A percentile compares a stretch with the other conserved stretches of the same genome.
Evolutionary conservation across 1,140 invertebrate species (phyloP).

Genomic region (Thaumetopoea pityocampa): DNA sequence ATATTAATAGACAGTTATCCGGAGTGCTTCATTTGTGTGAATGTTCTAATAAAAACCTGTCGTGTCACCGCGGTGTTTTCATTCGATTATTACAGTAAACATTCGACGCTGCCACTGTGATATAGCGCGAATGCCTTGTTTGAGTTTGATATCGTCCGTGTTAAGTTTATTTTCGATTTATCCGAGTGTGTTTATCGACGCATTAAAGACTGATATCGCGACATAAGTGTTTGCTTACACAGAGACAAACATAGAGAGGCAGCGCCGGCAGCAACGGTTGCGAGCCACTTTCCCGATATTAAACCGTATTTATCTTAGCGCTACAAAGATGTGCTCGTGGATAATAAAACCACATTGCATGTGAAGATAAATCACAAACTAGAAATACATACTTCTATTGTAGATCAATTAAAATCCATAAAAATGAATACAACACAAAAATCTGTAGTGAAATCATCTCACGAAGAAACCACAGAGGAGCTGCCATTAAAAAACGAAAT

Average conservation of each 20-base stretch:
- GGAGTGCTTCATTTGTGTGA: conserved; percentile 22
- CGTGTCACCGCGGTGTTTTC: conserved; percentile 7
- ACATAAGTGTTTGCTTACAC: conserved; percentile 53
- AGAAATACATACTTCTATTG: conserved; percentile 1
- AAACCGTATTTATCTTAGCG: conserved; percentile 23
- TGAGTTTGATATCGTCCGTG: conserved; percentile 28
- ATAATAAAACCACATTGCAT: conserved; percentile 18
- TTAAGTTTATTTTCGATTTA: conserved; percentile 37
- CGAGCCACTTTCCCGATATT: conserved; percentile 29
- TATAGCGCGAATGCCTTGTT: conserved; percentile 17
- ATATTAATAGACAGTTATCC: conserved; percentile 29
- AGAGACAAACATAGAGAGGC: conserved; percentile 42
- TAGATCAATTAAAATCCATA: neutral
- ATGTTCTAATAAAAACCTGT: conserved; percentile 28
- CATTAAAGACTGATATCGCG: conserved; percentile 52
- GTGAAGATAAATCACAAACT: conserved; percentile 7
- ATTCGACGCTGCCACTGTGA: conserved; percentile 9
- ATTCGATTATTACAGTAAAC: conserved; percentile 9
- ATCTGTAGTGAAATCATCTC: conserved; percentile 8
- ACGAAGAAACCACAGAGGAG: conserved; percentile 32
- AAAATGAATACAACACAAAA: conserved; percentile 33
- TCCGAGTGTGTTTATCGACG: conserved; percentile 34
- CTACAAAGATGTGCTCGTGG: conserved; percentile 19
- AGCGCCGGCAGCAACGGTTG: conserved; percentile 26
- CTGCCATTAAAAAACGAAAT: conserved; percentile 40